Base-by-base conservation (phyloP, 1,140 invertebrate genomes). In the Zaprionus camerounensis region DNA sequence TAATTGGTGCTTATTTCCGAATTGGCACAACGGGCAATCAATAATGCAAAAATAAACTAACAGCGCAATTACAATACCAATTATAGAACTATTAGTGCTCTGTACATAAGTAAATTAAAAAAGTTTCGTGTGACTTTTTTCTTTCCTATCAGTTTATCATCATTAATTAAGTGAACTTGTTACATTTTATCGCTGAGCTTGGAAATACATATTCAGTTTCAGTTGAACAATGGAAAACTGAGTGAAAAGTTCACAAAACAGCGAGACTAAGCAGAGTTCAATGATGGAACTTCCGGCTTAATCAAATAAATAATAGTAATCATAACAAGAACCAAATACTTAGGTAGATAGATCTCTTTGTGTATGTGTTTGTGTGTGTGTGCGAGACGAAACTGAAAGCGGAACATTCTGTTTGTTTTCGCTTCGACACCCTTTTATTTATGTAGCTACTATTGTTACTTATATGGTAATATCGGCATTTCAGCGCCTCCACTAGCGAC, bases 401-500 rank as follows among this genome's bases (percentile, higher is more conserved):
- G 46, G 17, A 51, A 24, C 46, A 24, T 31, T 72, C 55, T 31
- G 61, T 68, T 73, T 68, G 46, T 57, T 56, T 64, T 67, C 55
- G 11, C 55, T 28, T 62, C 28, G 38, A 5, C 31, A 44, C 22
- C 31, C 38, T 65, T 46, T 59, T 71, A 68, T 71, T 55, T 71
- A 58, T 24, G 44, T 4, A 63, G n/a, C 41, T 58, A 57, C 49
- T 56, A 58, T 71, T 71, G 41, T 59, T 75, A 59, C 68, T 36
- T 56, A 74, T 69, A 71, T 17, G 71, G 57, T 17, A 62, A 68
- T 67, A 68, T 62, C 57, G 46, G 28, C 49, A 44, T 22, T 46
- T 34, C 41, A 34, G 44, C 68, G 61, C n/a, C 55, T 38, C 61
- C 55, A 59, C 34, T 17, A 17, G 38, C 41, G 17, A 17, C 41